These are phyloP conservation scores for Pyrocoelia pectoralis DNA, from an alignment of 2,888 invertebrate species.

Conservation along the genomic window DNA sequence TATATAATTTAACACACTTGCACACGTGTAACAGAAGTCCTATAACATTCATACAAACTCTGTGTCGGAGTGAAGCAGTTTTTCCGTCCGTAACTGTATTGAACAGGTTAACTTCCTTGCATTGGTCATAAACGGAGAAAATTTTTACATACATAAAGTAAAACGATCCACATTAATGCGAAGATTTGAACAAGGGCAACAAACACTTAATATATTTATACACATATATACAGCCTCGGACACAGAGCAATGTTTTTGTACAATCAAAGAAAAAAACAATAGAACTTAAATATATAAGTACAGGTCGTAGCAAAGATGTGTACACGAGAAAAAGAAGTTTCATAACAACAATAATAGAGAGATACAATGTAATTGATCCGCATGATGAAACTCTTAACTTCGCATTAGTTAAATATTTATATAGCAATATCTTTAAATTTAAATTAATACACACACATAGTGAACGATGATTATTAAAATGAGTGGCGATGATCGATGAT, in stretches of 20 bases:
- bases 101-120: too few relatives aligned
- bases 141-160: slow-evolving; percentile 33
- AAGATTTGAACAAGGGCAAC: slow-evolving; percentile 35
- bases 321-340: slow-evolving; percentile 65
- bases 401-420: slow-evolving; percentile 48
- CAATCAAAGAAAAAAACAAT: slow-evolving; percentile 62
- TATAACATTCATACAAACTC: slow-evolving; percentile 54
- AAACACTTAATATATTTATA: slow-evolving; percentile 38
- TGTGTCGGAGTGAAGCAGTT: slow-evolving; percentile 47
- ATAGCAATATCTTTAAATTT: slow-evolving; percentile 53
- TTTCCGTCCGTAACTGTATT: slow-evolving; percentile 17
- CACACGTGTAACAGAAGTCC: slow-evolving; percentile 54
- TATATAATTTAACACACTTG: slow-evolving; percentile 45
- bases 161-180: slow-evolving; percentile 32
- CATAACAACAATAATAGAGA: slow-evolving; percentile 45
- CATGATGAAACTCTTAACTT: slow-evolving; percentile 50
- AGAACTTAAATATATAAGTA: slow-evolving; percentile 73
- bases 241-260: slow-evolving; percentile 61
- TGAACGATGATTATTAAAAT: slow-evolving; percentile 47
- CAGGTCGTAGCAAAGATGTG: slow-evolving; percentile 74
- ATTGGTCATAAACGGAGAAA: slow-evolving; percentile 33
- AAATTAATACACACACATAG: slow-evolving; percentile 54
- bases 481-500: slow-evolving; percentile 35
- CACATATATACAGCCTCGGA: slow-evolving; percentile 40
- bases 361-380: slow-evolving; percentile 49